Evolutionary conservation across 1,140 invertebrate species (phyloP).

Genomic region (Onthophagus taurus): DNA sequence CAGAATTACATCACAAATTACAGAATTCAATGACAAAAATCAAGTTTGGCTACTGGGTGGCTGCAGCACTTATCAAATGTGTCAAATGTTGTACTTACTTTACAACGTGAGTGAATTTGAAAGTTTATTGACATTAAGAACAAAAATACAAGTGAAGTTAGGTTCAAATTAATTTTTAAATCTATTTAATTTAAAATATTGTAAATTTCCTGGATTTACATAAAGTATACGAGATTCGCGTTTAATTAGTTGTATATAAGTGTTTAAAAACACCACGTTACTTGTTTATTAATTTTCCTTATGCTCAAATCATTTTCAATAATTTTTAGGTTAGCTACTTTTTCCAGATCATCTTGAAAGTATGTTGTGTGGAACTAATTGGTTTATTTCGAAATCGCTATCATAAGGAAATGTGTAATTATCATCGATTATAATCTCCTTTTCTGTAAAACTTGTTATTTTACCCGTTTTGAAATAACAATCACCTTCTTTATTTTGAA

Average conservation of each 20-base stretch:
- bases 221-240: conserved; percentile 22
- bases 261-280: conserved; percentile 22
- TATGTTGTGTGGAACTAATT: conserved; percentile 23
- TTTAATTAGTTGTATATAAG: conserved; percentile 27
- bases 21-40: no score
- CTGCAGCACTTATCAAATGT: no score
- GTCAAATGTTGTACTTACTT: no score
- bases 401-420: conserved; percentile 21
- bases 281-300: conserved; percentile 12
- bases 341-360: conserved; percentile 9
- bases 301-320: conserved; percentile 27
- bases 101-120: no score
- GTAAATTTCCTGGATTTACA: conserved; percentile 24
- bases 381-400: conserved; percentile 12
- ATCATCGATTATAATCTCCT: conserved; percentile 17
- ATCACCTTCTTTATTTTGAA: conserved; percentile 1
- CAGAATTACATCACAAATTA: no score
- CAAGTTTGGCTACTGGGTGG: no score
- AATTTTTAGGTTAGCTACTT: conserved; percentile 20
- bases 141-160: no score
- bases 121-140: no score
- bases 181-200: no score
- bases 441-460: conserved; percentile 11
- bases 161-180: no score
- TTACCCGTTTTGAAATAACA: conserved; percentile 13